Evolutionary conservation across 2,113 vertebrate genomes (phyloP).

Genomic region (Eurypyga helias): DNA sequence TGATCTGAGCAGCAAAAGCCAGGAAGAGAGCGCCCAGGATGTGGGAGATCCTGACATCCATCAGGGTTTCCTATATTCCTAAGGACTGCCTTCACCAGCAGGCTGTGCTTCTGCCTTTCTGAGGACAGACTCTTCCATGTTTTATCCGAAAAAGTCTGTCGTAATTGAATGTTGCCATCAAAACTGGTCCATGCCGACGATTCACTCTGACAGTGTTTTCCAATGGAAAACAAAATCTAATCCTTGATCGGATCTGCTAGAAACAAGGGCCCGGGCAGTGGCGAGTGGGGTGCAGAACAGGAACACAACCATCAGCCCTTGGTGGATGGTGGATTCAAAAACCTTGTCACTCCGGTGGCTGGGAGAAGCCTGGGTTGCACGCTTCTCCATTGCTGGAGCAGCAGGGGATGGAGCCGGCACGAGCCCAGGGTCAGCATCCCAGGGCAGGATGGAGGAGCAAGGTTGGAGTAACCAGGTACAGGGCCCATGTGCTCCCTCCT

Average conservation of each 20-base stretch:
- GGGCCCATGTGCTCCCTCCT: neutral
- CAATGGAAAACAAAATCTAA: neutral
- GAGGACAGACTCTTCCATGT: neutral
- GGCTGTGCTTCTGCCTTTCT: neutral
- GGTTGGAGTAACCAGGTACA: neutral
- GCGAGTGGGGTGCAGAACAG: neutral
- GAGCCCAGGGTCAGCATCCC: neutral
- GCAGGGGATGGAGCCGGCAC: neutral
- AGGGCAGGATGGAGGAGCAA: neutral
- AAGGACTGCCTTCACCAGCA: neutral
- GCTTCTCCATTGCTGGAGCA: neutral
- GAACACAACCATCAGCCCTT: neutral
- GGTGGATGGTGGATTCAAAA: neutral
- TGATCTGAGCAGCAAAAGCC: neutral
- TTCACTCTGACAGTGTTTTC: neutral
- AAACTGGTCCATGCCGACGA: accelerated
- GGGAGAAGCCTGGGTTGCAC: neutral
- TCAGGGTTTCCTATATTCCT: neutral
- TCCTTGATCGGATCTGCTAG: neutral
- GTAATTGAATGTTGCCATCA: neutral
- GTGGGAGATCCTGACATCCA: neutral
- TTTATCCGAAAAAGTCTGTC: neutral
- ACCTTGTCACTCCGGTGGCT: no score
- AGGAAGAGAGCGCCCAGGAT: neutral
- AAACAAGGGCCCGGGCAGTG: neutral